Evolutionary conservation across 2,113 vertebrate genomes (phyloP).

Genomic region (Chascanopsetta lugubris): DNA sequence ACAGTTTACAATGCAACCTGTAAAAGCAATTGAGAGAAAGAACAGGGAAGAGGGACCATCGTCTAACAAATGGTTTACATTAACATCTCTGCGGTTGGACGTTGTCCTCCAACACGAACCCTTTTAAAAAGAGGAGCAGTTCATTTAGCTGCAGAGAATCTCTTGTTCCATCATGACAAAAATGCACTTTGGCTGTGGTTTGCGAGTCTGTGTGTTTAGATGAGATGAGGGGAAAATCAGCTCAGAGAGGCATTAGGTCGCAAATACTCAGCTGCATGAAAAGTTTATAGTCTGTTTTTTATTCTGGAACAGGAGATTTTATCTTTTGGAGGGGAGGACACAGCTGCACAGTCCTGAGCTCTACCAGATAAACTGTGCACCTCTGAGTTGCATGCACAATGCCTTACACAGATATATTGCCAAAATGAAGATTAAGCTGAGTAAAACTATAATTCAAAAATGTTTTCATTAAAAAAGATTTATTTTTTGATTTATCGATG

Average conservation of each 20-base stretch:
- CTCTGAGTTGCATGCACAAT: neutral
- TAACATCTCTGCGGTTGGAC: slow-evolving; percentile 13
- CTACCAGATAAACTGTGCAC: slow-evolving; percentile 5
- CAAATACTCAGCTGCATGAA: slow-evolving; percentile 26
- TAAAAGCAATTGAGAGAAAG: neutral
- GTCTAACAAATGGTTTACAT: slow-evolving; percentile 10
- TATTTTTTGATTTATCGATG: too few species aligned
- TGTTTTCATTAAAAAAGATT: too few species aligned
- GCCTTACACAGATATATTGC: too few species aligned
- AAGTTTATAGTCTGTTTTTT: slow-evolving; percentile 46
- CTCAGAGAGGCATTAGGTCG: slow-evolving; percentile 16
- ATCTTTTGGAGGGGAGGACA: slow-evolving; percentile 44
- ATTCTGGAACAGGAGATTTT: slow-evolving; percentile 43
- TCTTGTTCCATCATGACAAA: slow-evolving; percentile 20
- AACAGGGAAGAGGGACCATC: neutral
- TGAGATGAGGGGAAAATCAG: slow-evolving; percentile 37
- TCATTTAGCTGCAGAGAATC: slow-evolving; percentile 21
- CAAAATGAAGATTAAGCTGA: too few species aligned
- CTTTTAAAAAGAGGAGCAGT: slow-evolving; percentile 14
- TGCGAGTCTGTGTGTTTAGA: slow-evolving; percentile 31
- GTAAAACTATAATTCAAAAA: too few species aligned
- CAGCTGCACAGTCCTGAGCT: slow-evolving; percentile 4
- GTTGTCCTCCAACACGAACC: slow-evolving; percentile 3
- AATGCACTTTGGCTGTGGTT: slow-evolving; percentile 29
- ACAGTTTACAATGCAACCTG: slow-evolving; percentile 1